Percentiles rank a stretch among this genome's conserved stretches.
Evolutionary conservation across 2,797 vertebrate genomes (phyloP).

Genomic region (Alcedo atthis): DNA sequence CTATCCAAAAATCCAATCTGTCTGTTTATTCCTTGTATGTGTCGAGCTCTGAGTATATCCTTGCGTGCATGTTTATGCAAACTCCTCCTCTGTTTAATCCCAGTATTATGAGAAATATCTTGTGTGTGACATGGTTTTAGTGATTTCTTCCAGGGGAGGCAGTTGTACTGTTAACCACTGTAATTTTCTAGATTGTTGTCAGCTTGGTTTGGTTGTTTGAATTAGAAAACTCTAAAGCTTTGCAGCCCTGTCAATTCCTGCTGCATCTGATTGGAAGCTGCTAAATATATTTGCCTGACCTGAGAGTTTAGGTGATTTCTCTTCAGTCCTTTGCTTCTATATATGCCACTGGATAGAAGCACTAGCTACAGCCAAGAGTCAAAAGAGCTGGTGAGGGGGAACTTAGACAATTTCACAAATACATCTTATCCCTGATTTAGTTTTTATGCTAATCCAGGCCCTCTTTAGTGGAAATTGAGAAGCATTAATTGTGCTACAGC

Average conservation of each 20-base stretch:
- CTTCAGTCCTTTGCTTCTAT: neutral
- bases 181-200: neutral
- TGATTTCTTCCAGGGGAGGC: neutral
- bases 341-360: neutral
- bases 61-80: neutral
- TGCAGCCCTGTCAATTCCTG: neutral
- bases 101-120: neutral
- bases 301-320: neutral
- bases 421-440: neutral
- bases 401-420: neutral
- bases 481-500: neutral
- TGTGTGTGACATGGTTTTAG: neutral
- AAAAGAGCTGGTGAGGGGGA: neutral
- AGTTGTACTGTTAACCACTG: neutral
- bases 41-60: neutral
- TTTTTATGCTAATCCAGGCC: neutral
- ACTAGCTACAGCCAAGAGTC: neutral
- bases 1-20: conserved; percentile 14
- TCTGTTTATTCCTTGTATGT: neutral
- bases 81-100: neutral
- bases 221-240: neutral
- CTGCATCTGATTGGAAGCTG: neutral
- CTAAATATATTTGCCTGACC: neutral
- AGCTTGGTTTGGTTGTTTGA: neutral
- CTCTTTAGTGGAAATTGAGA: neutral